phyloP scores from a whole-genome alignment of 2,113 vertebrate genomes.

The Mesoclemmys tuberculata region DNA sequence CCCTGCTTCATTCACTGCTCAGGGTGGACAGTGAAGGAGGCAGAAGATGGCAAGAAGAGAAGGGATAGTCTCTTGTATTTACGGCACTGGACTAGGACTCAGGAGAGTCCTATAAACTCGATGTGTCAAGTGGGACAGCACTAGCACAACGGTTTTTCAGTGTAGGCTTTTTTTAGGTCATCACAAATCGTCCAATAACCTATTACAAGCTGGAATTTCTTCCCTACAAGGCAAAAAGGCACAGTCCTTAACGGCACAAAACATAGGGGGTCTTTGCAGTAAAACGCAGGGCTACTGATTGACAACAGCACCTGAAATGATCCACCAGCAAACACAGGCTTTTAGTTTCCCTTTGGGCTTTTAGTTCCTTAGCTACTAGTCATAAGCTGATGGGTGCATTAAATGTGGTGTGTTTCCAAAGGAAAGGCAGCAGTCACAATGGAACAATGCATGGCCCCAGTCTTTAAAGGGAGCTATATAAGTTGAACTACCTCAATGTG shows the following conservation, averaged over 20 bases:
- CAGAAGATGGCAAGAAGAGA: neutral
- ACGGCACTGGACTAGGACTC: neutral
- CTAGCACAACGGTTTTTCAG: neutral
- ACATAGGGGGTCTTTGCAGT: neutral
- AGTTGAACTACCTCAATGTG: neutral
- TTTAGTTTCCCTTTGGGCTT: neutral
- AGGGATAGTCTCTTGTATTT: neutral
- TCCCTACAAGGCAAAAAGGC: constrained; percentile 15
- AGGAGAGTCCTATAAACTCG: too few relatives aligned
- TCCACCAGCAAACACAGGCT: neutral
- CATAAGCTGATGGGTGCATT: neutral
- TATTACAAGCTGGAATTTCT: neutral
- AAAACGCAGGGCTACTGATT: neutral
- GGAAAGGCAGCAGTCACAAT: neutral
- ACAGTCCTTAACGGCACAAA: constrained; percentile 42
- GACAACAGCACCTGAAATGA: neutral
- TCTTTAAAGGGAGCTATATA: neutral
- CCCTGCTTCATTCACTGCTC: neutral
- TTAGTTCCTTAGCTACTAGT: neutral
- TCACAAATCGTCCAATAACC: constrained; percentile 11
- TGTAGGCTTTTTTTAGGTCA: neutral
- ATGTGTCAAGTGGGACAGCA: too few relatives aligned
- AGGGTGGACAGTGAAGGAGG: neutral
- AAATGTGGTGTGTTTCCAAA: rapidly evolving
- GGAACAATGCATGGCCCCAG: neutral